phyloP scores from a whole-genome alignment of 2,113 vertebrate genomes.

The Rhynchomys soricoides region DNA sequence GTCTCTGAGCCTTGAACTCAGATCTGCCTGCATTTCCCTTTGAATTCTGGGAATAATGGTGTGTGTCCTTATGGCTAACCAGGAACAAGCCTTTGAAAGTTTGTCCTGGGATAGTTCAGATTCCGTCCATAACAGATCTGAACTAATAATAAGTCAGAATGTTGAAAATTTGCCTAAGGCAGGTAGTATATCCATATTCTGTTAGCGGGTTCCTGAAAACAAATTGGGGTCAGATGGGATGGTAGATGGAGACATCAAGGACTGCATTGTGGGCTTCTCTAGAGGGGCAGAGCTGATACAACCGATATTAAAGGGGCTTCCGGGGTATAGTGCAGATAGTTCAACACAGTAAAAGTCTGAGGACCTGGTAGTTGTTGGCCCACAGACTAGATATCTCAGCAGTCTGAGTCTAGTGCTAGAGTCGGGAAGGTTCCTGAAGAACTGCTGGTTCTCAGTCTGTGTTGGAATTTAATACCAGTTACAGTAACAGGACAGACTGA shows the following conservation, averaged over 20 bases:
- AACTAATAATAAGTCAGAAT: constrained; percentile 51
- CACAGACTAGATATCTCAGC: not conserved
- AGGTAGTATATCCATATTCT: not conserved
- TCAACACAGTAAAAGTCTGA: not conserved
- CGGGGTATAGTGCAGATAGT: not conserved
- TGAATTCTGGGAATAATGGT: not conserved
- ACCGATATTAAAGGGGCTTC: not conserved
- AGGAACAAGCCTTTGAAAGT: not conserved
- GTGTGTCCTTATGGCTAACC: not conserved
- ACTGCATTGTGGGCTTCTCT: not conserved
- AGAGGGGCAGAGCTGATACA: not conserved
- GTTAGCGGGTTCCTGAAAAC: constrained; percentile 48
- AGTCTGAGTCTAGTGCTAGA: not conserved
- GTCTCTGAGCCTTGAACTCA: not conserved
- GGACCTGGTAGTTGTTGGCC: not conserved
- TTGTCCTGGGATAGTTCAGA: not conserved
- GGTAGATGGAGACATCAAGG: not conserved
- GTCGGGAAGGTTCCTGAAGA: not conserved
- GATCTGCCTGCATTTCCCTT: not conserved
- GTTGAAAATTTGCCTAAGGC: constrained; percentile 18
- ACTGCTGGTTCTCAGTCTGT: not conserved
- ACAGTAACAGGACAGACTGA: not conserved
- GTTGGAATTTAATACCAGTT: not conserved
- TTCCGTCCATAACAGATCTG: not conserved
- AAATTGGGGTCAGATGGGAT: not conserved